Evolutionary conservation across 2,888 invertebrate genomes (phyloP), one percentile per base, ranked within the genome.

Genomic region (Caenorhabditis auriculariae): DNA sequence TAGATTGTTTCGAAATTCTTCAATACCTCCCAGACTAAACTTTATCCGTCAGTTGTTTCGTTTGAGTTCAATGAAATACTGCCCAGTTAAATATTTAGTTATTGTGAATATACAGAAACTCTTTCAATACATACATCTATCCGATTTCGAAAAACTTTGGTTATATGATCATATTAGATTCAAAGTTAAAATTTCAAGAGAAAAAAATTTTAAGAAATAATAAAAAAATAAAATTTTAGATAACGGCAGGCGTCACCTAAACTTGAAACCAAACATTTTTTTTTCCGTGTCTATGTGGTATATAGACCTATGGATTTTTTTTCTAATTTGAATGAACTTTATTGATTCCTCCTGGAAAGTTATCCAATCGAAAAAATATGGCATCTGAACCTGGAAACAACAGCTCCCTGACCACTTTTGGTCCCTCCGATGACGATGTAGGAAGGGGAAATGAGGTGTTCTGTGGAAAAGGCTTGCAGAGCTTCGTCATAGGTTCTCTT

Each of bases 351-450:
- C 2, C 72, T 65, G 3, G 49, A 49, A 5, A 73, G 51, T 39
- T 77, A 65, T 12, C 73, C 75, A 28, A n/a, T n/a, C 19, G 15
- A 17, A n/a, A n/a, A n/a, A n/a, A n/a, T n/a, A n/a, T n/a, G n/a
- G n/a, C n/a, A n/a, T n/a, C 17, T 26, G 15, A 17, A 68, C 76
- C 82, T 76, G 3, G 83, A 82, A 45, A 83, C 81, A 7, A 83
- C 73, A 12, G 74, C 80, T 15, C 83, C 83, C 55, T 83, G 77
- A 24, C 77, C 81, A 5, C 57, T 54, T 12, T 75, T 68, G 1
- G 69, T 67, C 0, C 83, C 83, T 4, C 77, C 83, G 7, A 83
- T 63, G 19, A 82, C 83, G 42, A 80, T 76, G 60, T 83, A 83
- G 3, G 75, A 79, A 1, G 82, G 80, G 3, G 82, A 82, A 24